Conservation (phyloP, 2,888 invertebrate species). For the Parthenolecanium corni region DNA sequence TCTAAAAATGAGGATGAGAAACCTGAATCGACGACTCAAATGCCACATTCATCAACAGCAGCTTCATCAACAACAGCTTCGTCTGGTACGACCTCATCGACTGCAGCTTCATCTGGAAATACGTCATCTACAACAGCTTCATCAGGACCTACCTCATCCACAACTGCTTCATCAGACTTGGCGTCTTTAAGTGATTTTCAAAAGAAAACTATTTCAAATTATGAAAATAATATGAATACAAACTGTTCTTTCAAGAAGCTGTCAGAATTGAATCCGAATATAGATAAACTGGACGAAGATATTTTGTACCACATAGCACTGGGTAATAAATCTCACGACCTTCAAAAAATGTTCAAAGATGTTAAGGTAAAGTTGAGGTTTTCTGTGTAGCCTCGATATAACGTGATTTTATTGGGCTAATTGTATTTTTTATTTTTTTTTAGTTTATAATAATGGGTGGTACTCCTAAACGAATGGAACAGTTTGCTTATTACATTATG, state of each 20-base stretch:
- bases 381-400: not conserved
- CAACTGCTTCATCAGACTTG: too few species aligned
- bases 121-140: too few species aligned
- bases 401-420: not conserved
- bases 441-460: slow-evolving; percentile 96
- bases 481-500: slow-evolving; percentile 82
- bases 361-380: slow-evolving; percentile 57
- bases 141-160: too few species aligned
- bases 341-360: slow-evolving; percentile 89
- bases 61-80: too few species aligned
- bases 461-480: slow-evolving; percentile 85
- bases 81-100: too few species aligned
- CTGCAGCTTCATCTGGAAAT: too few species aligned
- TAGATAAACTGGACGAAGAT: slow-evolving; percentile 85
- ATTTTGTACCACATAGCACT: slow-evolving; percentile 79
- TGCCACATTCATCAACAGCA: too few species aligned
- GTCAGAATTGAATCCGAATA: slow-evolving; percentile 55
- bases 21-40: too few species aligned
- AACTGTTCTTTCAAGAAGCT: not conserved
- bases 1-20: too few species aligned
- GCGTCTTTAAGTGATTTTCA: too few species aligned
- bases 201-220: not conserved
- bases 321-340: slow-evolving; percentile 78
- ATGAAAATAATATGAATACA: slow-evolving; percentile 41
- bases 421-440: not conserved